phyloP scores from a whole-genome alignment of 2,113 vertebrate genomes.

The Candoia aspera region DNA sequence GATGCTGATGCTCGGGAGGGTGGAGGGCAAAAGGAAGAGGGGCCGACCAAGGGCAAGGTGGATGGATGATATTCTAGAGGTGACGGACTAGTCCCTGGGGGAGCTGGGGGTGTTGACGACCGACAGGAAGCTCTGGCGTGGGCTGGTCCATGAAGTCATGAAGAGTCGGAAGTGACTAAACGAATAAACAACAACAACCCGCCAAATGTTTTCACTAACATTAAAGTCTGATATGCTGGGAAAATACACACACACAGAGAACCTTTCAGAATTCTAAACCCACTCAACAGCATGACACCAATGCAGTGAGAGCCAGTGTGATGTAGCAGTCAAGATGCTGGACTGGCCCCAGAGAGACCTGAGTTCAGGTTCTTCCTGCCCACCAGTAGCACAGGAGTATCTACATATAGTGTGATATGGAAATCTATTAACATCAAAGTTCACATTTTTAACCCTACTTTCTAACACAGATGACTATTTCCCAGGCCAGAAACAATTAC shows the following conservation, averaged over 20 bases:
- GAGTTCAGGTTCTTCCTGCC: not conserved
- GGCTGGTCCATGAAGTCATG: no score
- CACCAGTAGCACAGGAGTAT: not conserved
- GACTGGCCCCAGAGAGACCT: no score
- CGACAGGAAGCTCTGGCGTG: no score
- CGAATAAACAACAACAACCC: no score
- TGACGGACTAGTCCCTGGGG: no score
- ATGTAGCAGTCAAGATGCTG: not conserved
- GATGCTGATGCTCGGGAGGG: no score
- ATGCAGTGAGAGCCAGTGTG: not conserved
- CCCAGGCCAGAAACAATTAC: not conserved
- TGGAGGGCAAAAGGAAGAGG: no score
- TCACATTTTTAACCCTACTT: constrained; percentile 8
- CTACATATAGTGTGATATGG: not conserved
- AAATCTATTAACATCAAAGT: not conserved
- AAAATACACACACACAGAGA: not conserved
- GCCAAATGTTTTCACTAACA: not conserved
- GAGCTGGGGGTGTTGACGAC: no score
- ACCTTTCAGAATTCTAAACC: not conserved
- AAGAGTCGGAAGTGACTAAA: no score
- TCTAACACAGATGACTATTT: not conserved
- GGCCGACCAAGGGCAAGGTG: no score
- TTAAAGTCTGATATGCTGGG: not conserved
- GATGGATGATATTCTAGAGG: no score
- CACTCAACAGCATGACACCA: not conserved